These are phyloP conservation scores for Bombus polaris DNA, from an alignment of 1,140 invertebrate species.

Conservation along the genomic window DNA sequence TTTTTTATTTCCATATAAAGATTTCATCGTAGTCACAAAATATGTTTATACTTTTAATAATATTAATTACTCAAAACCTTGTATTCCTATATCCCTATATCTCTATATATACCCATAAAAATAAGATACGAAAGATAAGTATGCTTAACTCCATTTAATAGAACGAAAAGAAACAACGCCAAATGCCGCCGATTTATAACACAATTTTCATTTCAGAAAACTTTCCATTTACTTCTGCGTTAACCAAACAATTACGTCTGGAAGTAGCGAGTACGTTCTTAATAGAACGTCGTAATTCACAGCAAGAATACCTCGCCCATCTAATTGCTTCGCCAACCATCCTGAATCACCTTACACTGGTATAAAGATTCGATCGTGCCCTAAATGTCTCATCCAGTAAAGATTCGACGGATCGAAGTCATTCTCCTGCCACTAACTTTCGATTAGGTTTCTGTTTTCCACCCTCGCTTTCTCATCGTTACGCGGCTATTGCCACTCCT, in stretches of 20 bases:
- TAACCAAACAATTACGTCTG: constrained; percentile 27
- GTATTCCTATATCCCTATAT: too few relatives aligned
- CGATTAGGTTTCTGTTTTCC: constrained; percentile 40
- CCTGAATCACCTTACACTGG: constrained; percentile 39
- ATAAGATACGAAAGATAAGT: neutral
- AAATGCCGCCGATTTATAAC: neutral
- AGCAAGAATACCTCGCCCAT: constrained; percentile 3
- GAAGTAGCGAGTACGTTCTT: neutral
- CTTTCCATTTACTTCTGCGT: constrained; percentile 3
- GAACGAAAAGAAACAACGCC: neutral
- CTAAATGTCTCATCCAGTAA: constrained; percentile 46
- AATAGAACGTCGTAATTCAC: constrained; percentile 29
- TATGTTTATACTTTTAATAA: too few relatives aligned
- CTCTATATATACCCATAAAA: too few relatives aligned
- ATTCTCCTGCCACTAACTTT: constrained; percentile 58
- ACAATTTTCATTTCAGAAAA: neutral
- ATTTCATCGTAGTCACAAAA: too few relatives aligned
- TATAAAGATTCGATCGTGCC: constrained; percentile 56
- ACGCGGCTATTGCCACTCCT: too few relatives aligned
- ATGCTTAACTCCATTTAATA: neutral
- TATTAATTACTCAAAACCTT: too few relatives aligned
- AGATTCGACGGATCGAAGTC: constrained; percentile 55
- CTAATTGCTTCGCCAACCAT: constrained; percentile 15
- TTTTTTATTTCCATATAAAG: too few relatives aligned
- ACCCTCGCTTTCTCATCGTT: neutral